Evolutionary conservation across 2,113 vertebrate species (phyloP), one percentile per base, ranked within the genome.

Genomic region (Mungos mungo): DNA sequence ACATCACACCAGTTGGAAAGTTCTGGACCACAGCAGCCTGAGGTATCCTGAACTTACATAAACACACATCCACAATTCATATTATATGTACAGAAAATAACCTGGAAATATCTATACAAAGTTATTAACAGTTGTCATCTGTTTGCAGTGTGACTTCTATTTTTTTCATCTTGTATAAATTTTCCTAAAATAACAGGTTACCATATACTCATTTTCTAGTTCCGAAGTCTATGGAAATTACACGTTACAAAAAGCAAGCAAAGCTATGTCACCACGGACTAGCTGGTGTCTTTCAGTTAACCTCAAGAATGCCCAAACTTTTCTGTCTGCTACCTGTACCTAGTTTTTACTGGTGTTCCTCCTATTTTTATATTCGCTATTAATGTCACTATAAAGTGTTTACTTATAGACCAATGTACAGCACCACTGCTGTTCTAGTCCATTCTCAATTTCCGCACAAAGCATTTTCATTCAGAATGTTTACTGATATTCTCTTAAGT

Each of bases 161-260:
- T 83, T 90, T 90, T 88, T 68, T 91, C 63, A 60, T 38, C 31
- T 90, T 92, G 5, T n/a, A 66, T 77, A 54, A 27, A 79, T 93
- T 35, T 89, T 71, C 35, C 63, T 86, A 93, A 93, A 89, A 93
- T 79, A 96, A 95, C 9, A 31, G 54, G 50, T 65, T 50, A 74
- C 21, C 21, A 18, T 5, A 47, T n/a, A 83, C 85, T 74, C n/a
- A 88, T 95, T 91, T 97, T 68, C 66, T 47, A 81, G 41, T 50
- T 88, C 38, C 41, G 85, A 57, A 77, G 29, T 31, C 41, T 69
- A 69, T 4, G 95, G 21, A 88, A 95, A 96, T 35, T 76, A 74
- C 11, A 68, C 4, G 21, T 87, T 35, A 88, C 65, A 89, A 72
- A 63, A 63, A 87, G 68, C n/a, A 45, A 65, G n/a, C 72, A 45